Percentiles rank a stretch among this genome's conserved stretches.
phyloP scores from a whole-genome alignment of 1,140 invertebrate species.

The Trichogramma pretiosum region DNA sequence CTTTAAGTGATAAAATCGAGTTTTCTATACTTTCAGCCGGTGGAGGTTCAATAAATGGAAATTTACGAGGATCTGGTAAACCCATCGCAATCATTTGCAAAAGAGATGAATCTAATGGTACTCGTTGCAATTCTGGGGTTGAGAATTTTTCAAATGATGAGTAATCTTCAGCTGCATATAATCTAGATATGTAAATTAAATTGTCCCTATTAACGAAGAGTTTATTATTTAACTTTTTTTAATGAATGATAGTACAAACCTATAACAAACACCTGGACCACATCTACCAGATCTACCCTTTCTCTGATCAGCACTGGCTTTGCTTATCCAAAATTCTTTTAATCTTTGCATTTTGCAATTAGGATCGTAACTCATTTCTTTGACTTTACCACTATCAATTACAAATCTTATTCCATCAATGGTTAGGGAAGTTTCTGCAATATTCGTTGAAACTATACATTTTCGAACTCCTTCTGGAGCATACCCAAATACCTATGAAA shows the following conservation, averaged over 20 bases:
- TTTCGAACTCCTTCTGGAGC: slow-evolving; percentile 91
- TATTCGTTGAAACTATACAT: slow-evolving; percentile 98
- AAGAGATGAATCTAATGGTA: slow-evolving; percentile 84
- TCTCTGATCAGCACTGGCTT: slow-evolving; percentile 93
- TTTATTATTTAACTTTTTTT: slow-evolving; percentile 19
- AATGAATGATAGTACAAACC: slow-evolving; percentile 35
- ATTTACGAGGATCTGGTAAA: slow-evolving; percentile 79
- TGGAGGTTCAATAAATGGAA: slow-evolving; percentile 94
- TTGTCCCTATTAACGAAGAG: background rate
- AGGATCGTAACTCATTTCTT: slow-evolving; percentile 93
- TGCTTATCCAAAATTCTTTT: slow-evolving; percentile 94
- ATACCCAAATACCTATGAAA: slow-evolving; percentile 81
- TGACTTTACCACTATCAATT: slow-evolving; percentile 92
- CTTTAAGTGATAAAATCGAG: slow-evolving; percentile 76
- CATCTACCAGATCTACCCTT: slow-evolving; percentile 89
- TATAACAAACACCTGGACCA: slow-evolving; percentile 47
- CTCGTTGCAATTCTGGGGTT: slow-evolving; percentile 84
- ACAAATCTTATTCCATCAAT: slow-evolving; percentile 98
- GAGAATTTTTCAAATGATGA: slow-evolving; percentile 66
- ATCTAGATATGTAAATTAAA: slow-evolving; percentile 48
- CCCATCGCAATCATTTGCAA: slow-evolving; percentile 95
- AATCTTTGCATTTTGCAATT: slow-evolving; percentile 77
- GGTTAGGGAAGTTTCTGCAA: slow-evolving; percentile 97
- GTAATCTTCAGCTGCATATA: slow-evolving; percentile 86
- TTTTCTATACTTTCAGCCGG: slow-evolving; percentile 74